Conservation (phyloP, 1,140 invertebrate genomes). For the Drosophila grimshawi region DNA sequence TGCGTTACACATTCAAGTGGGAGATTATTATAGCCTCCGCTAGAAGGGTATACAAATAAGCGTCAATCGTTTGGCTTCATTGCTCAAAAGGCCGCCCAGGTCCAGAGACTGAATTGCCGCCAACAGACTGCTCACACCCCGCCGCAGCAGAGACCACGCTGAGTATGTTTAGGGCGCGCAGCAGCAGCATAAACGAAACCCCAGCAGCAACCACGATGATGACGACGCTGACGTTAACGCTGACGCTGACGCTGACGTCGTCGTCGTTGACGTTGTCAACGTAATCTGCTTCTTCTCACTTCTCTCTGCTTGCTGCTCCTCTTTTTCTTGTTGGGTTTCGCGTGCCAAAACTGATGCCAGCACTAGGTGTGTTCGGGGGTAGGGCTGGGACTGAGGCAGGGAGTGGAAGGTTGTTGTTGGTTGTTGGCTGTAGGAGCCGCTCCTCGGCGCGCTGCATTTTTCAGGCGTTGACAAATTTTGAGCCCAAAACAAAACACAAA, state of each 20-base stretch:
- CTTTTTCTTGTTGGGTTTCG: constrained; percentile 1
- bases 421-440: not conserved
- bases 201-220: constrained; percentile 27
- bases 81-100: constrained; percentile 68
- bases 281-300: constrained; percentile 47
- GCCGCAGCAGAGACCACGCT: not conserved
- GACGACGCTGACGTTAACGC: constrained; percentile 29
- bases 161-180: not conserved
- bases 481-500: constrained; percentile 71
- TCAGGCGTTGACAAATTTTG: constrained; percentile 76
- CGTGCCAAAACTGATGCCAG: not conserved
- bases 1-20: too few relatives aligned
- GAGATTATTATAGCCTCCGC: too few relatives aligned
- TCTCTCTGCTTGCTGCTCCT: constrained; percentile 9
- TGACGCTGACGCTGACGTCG: not conserved
- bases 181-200: constrained; percentile 36
- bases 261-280: constrained; percentile 51
- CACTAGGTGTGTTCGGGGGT: not conserved
- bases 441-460: constrained; percentile 53
- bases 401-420: not conserved
- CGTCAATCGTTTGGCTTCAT: constrained; percentile 68
- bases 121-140: constrained; percentile 4
- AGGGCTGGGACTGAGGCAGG: not conserved
- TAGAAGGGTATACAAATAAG: too few relatives aligned
- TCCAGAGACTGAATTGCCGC: constrained; percentile 6